Percentiles rank a stretch among this genome's conserved stretches.
Evolutionary conservation across 2,888 invertebrate species (phyloP).

Genomic region (Minunthozetes semirufus): DNA sequence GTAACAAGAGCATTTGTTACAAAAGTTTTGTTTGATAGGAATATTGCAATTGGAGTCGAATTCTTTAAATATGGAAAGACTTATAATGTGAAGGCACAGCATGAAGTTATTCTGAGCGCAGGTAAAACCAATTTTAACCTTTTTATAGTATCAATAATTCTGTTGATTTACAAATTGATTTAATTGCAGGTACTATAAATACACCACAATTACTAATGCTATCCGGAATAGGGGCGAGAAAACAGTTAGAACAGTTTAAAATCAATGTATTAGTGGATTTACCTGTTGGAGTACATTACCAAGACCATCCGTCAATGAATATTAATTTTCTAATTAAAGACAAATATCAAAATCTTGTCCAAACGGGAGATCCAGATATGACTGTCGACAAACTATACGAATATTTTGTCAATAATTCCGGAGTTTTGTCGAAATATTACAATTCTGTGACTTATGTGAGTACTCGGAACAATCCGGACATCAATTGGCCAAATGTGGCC

Average conservation of each 20-base stretch:
- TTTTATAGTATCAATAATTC: background rate
- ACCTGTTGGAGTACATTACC: background rate
- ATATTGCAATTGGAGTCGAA: conserved; percentile 47
- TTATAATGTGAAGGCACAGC: conserved; percentile 44
- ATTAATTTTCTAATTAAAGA: background rate
- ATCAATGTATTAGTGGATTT: background rate
- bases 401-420: background rate
- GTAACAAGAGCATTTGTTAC: conserved; percentile 69
- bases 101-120: conserved; percentile 47
- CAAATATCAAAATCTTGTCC: background rate
- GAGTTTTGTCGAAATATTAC: background rate
- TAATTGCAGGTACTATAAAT: background rate
- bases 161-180: background rate
- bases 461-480: background rate
- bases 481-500: background rate
- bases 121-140: conserved; percentile 38
- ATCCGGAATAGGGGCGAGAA: background rate
- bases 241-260: background rate
- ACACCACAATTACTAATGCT: conserved; percentile 5
- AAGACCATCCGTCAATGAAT: background rate
- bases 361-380: too few species aligned
- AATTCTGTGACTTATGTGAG: background rate
- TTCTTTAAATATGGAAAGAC: conserved; percentile 42
- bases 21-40: conserved; percentile 43
- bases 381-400: too few species aligned